Evolutionary conservation across 2,888 invertebrate species (phyloP), one percentile per base, ranked within the genome.

Genomic region (Meta bourneti): DNA sequence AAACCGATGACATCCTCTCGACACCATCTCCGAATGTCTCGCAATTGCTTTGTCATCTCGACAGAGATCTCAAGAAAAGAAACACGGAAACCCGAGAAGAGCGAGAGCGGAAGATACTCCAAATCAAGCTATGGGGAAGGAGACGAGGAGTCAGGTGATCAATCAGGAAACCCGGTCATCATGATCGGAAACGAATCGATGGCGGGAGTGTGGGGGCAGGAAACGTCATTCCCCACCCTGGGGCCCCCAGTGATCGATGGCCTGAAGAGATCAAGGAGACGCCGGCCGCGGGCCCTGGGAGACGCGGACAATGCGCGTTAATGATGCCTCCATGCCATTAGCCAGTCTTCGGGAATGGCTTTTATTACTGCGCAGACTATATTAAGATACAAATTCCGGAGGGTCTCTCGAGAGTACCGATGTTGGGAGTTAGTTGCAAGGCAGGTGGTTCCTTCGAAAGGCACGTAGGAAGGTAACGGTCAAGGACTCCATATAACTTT

Each of bases 101-200:
- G 34, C 34, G 34, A 34, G 34, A 34, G 34, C 34, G 34, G 34
- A 34, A 16, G 77, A 49, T 49, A 51, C 11, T 49, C 16, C 16
- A 49, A 77, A 49, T 7, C n/a, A 49, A 34, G 34, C 1, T 1
- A 34, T n/a, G 61, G 34, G 69, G 51, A 51, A 48, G 78, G 61
- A 34, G 84, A n/a, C 19, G 11, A 74, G 19, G 51, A 74, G 74
- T 79, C 89, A 71, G 52, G 77, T 79, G 89, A 84, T 79, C 79
- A 90, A 79, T 90, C 78, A 78, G 79, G 71, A 90, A 79, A 83
- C 71, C 72, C 84, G 83, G 78, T 78, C 83, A 90, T 79, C 84
- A 79, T 84, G 89, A 90, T 90, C 89, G 80, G 79, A 78, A 77
- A 84, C 54, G 79, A 83, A 90, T 90, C 89, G 84, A 90, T 84